Evolutionary conservation across 2,797 vertebrate species (phyloP), one percentile per base, ranked within the genome.

Genomic region (Amazona ochrocephala): DNA sequence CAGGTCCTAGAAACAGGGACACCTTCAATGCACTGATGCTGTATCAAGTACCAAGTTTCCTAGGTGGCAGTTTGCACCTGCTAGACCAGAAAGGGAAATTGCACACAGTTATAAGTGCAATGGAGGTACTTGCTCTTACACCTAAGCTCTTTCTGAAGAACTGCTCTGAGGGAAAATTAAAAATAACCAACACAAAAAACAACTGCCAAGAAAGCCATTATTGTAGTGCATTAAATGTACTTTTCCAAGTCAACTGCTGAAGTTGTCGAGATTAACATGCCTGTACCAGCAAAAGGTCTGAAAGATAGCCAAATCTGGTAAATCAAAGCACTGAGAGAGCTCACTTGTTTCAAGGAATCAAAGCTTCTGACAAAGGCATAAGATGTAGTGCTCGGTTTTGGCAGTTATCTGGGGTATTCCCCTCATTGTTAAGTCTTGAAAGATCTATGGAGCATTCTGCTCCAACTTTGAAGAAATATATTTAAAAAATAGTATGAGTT

Each of bases 401-500:
- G 44, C 58, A 90, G 58, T 21, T 72, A 37, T 61, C 77, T 94
- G 48, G 16, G 45, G 14, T 32, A 68, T 88, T 91, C 26, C 68
- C 7, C 21, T 91, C 54, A 41, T 41, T 78, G 37, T 66, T 95
- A 50, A 62, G 7, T 48, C 37, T 88, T 88, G 66, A 81, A 5
- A 68, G 16, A 65, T 21, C 30, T 4, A 71, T 29, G 19, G 85
- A 3, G 4, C 37, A 39, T 51, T 72, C 37, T 78, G 22, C 18
- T 72, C 7, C 23, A 70, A 74, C 20, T 77, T 16, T 6, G 18
- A 37, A 42, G 5, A 6, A n/a, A 11, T 14, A 30, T 4, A 5
- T 4, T 9, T 24, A 65, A 54, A 68, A 61, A 4, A 0, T 5
- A 13, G 11, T 42, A 34, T 0, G 0, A 18, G 26, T 7, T 85